Evolutionary conservation across 2,888 invertebrate genomes (phyloP).

Genomic region (Harmothoe impar): DNA sequence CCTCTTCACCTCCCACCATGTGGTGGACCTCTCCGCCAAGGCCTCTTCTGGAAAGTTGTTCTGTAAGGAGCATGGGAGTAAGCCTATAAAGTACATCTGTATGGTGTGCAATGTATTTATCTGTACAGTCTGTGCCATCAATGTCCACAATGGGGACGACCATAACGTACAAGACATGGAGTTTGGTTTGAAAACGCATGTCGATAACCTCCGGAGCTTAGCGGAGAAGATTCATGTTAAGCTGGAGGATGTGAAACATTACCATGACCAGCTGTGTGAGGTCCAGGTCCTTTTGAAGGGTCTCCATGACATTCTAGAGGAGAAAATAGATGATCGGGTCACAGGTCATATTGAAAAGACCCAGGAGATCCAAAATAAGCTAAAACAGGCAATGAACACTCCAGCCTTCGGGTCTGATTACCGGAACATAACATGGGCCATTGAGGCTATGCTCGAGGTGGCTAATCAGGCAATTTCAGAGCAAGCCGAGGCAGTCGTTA

Average conservation of each 20-base stretch:
- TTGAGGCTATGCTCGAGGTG: constrained; percentile 51
- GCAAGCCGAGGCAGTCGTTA: neutral
- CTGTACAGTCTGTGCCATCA: constrained; percentile 64
- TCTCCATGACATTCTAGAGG: constrained; percentile 53
- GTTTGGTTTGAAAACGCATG: constrained; percentile 50
- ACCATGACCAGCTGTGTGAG: constrained; percentile 60
- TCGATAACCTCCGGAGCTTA: constrained; percentile 27
- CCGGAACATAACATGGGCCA: constrained; percentile 51
- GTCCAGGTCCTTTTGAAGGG: constrained; percentile 63
- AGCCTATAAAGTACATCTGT: constrained; percentile 64
- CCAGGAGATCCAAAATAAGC: constrained; percentile 15
- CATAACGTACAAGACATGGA: constrained; percentile 62
- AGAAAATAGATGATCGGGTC: constrained; percentile 56
- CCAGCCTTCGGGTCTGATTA: constrained; percentile 41
- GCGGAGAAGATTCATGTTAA: constrained; percentile 56
- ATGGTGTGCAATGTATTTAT: constrained; percentile 62
- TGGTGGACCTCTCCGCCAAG: constrained; percentile 62
- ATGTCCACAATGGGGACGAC: constrained; percentile 62
- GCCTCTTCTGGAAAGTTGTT: constrained; percentile 57
- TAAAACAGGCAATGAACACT: constrained; percentile 11
- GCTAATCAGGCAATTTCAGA: constrained; percentile 24
- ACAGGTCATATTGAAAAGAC: constrained; percentile 46
- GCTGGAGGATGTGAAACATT: constrained; percentile 49
- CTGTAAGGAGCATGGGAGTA: constrained; percentile 63
- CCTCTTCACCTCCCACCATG: constrained; percentile 62